Conservation (phyloP, 1,140 invertebrate species). For the Rhopalosiphum padi region DNA sequence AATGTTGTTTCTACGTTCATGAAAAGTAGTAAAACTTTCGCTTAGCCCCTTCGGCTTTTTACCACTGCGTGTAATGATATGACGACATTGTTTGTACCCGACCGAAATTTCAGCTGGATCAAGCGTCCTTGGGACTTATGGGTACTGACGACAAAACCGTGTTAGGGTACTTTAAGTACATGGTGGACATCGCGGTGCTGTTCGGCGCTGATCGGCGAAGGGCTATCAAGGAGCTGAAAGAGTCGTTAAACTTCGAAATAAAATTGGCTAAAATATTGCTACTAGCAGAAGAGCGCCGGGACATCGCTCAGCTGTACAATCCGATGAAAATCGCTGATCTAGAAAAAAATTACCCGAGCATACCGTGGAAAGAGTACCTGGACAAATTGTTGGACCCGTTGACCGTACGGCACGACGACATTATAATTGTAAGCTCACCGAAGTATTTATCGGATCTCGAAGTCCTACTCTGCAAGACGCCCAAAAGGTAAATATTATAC, state of each 20-base stretch:
- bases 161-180: slow-evolving; percentile 80
- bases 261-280: slow-evolving; percentile 92
- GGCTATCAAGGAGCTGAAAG: slow-evolving; percentile 77
- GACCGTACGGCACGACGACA: slow-evolving; percentile 73
- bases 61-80: not conserved
- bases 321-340: slow-evolving; percentile 83
- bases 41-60: no score
- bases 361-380: slow-evolving; percentile 84
- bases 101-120: slow-evolving; percentile 76
- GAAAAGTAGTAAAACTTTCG: no score
- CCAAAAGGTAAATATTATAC: slow-evolving; percentile 66
- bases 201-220: slow-evolving; percentile 78
- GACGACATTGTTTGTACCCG: not conserved
- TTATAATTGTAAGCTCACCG: slow-evolving; percentile 82
- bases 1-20: no score
- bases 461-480: slow-evolving; percentile 66
- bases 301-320: slow-evolving; percentile 90
- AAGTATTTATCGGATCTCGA: slow-evolving; percentile 76
- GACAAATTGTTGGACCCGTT: slow-evolving; percentile 74
- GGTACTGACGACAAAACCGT: slow-evolving; percentile 81
- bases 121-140: slow-evolving; percentile 87
- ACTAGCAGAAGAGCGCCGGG: slow-evolving; percentile 87
- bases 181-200: slow-evolving; percentile 86
- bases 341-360: slow-evolving; percentile 74
- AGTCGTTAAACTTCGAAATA: slow-evolving; percentile 91